These are phyloP conservation scores for Pitangus sulphuratus DNA, from an alignment of 2,797 vertebrate genomes.

Conservation along the genomic window DNA sequence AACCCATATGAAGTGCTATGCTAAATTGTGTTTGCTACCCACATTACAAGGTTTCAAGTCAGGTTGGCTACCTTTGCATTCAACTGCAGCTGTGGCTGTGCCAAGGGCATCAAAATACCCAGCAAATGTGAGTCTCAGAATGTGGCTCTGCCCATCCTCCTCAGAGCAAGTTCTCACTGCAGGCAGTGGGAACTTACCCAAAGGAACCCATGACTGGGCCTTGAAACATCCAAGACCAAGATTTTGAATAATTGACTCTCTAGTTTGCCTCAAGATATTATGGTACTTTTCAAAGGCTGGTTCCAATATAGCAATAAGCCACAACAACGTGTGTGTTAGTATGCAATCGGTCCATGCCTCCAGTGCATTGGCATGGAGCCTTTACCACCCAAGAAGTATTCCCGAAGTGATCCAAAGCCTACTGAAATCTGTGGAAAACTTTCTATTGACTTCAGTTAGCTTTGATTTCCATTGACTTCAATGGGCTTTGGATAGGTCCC, in stretches of 20 bases:
- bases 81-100: background rate
- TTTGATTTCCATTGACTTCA: conserved; percentile 39
- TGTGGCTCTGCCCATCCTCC: background rate
- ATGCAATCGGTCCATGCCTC: conserved; percentile 57
- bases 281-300: conserved; percentile 62
- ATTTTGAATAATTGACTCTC: conserved; percentile 65
- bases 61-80: conserved; percentile 20
- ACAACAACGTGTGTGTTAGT: conserved; percentile 68
- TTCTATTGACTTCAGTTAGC: conserved; percentile 51
- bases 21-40: background rate
- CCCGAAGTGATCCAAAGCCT: conserved; percentile 40
- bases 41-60: conserved; percentile 9
- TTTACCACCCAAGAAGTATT: conserved; percentile 67
- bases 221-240: conserved; percentile 56
- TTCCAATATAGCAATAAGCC: conserved; percentile 67
- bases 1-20: background rate
- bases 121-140: background rate
- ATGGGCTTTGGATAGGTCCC: background rate
- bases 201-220: conserved; percentile 21
- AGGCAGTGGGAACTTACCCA: conserved; percentile 45
- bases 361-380: conserved; percentile 58
- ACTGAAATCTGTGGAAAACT: conserved; percentile 63
- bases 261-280: conserved; percentile 56
- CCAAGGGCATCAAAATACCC: background rate
- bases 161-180: background rate